Evolutionary conservation across 30 jellyfish, hydroid and myxozoan species (phyloP), one percentile per base, ranked within the genome.

Genomic region (Turritopsis dohrnii): DNA sequence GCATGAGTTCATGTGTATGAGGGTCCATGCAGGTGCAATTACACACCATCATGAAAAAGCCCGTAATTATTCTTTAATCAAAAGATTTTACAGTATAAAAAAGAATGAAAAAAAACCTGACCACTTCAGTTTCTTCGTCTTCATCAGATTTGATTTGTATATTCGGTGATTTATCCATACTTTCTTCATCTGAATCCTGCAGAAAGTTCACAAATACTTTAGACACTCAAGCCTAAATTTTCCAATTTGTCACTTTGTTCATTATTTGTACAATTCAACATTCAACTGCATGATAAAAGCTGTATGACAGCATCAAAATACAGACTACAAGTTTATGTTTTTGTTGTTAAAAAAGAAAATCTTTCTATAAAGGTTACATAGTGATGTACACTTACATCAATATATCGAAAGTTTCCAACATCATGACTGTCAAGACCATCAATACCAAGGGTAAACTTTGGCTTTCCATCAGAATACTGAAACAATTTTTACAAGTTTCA

Each of bases 381-480:
- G n/a, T n/a, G n/a, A n/a, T n/a, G 8, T 23, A 65, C 25, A 31
- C 82, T 23, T 82, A 41, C 60, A 41, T 84, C 96, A 89, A 83
- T 93, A 30, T 84, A 93, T 29, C 96, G 94, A 71, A 88, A 83
- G 75, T 93, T 93, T 1, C 88, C 94, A 79, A 88, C 86, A 52
- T 93, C 98, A 73, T 92, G 24, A 16, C 54, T 30, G 66, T 82
- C 86, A 7, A 82, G 24, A 30, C 90, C 98, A 23, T 82, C 86
- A 29, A 82, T 8, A 54, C 90, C 98, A 23, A 93, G 90, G 20
- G 94, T 93, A 71, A 93, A 93, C 74, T 93, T 93, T 74, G 98
- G 98, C 81, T 93, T 93, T 24, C 98, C 98, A 82, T 84, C 84
- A 8, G 98, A 93, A 76, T 93, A 74, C 98, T 93, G 71, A 23